Evolutionary conservation across 2,797 vertebrate genomes (phyloP), one percentile per base, ranked within the genome.

Genomic region (Glyptemys insculpta): DNA sequence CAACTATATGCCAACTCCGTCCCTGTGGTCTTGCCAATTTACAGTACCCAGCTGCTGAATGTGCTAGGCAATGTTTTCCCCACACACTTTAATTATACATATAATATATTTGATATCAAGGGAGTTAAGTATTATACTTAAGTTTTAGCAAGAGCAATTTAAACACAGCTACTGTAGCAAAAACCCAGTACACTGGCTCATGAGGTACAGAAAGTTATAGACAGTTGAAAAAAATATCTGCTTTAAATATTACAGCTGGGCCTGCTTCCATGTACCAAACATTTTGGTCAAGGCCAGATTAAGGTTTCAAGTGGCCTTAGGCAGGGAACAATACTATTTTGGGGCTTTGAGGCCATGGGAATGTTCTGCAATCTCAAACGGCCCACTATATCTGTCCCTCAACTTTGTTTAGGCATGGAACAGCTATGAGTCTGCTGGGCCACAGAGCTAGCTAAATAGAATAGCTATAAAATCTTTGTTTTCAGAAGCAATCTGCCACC

Each of bases 261-360:
- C 3, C 1, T 59, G 82, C 90, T 87, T 96, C 93, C 83, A 95
- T 86, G 83, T 29, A 93, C 47, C 74, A 93, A 93, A 52, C 57
- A 94, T 95, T 94, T 90, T 94, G 74, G 79, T 90, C 88, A 91
- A 91, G 94, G 89, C 41, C 81, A 95, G 93, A 95, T 94, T 72
- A 90, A 92, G 41, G 47, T 93, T 97, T 87, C 81, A 68, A 91
- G 91, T 79, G 90, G 95, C 62, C 49, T 41, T 79, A 85, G 78
- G 88, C 89, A 92, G 83, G 83, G 85, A 96, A 96, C 96, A 95
- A 86, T 95, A 90, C 87, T 91, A 86, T 89, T 91, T 96, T 91
- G 2, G 78, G 82, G 62, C 4, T 81, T 47, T 97, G 56, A 92
- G 95, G 94, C 94, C 97, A 94, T 96, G 96, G 94, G 97, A 98